phyloP scores from a whole-genome alignment of 2,888 invertebrate species.

The Girardia tigrina region DNA sequence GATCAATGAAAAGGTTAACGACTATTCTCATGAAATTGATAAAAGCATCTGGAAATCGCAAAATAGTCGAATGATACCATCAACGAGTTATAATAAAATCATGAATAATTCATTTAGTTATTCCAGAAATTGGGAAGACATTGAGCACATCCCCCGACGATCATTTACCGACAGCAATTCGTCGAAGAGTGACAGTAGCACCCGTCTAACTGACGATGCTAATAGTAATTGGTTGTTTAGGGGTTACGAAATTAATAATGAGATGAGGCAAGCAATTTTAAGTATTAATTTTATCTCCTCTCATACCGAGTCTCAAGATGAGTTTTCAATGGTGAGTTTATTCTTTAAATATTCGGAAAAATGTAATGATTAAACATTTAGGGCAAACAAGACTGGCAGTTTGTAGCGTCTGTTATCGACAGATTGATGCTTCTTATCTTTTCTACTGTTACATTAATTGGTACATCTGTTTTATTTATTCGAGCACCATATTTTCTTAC shows the following conservation, averaged over 20 bases:
- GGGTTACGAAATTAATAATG: background rate
- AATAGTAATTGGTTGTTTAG: background rate
- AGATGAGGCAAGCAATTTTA: background rate
- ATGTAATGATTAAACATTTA: too few relatives aligned
- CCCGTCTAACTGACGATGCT: background rate
- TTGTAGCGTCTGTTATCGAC: slow-evolving; percentile 34
- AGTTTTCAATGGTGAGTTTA: slow-evolving; percentile 17
- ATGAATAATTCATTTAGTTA: background rate
- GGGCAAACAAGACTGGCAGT: slow-evolving; percentile 36
- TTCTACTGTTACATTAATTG: slow-evolving; percentile 27
- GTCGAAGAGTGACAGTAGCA: background rate
- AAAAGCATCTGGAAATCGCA: slow-evolving; percentile 2
- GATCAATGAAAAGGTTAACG: background rate
- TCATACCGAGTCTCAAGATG: background rate
- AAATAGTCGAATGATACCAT: background rate
- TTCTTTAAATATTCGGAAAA: too few relatives aligned
- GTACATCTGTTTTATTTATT: slow-evolving; percentile 33
- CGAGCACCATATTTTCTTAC: slow-evolving; percentile 33
- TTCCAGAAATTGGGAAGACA: background rate
- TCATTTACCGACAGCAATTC: background rate
- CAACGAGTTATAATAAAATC: slow-evolving; percentile 13
- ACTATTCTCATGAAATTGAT: background rate
- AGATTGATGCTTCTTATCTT: slow-evolving; percentile 33
- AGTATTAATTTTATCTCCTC: slow-evolving; percentile 4
- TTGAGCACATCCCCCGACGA: background rate